These are phyloP conservation scores for Agrochola lota DNA, from an alignment of 2,888 invertebrate genomes.

Conservation along the genomic window DNA sequence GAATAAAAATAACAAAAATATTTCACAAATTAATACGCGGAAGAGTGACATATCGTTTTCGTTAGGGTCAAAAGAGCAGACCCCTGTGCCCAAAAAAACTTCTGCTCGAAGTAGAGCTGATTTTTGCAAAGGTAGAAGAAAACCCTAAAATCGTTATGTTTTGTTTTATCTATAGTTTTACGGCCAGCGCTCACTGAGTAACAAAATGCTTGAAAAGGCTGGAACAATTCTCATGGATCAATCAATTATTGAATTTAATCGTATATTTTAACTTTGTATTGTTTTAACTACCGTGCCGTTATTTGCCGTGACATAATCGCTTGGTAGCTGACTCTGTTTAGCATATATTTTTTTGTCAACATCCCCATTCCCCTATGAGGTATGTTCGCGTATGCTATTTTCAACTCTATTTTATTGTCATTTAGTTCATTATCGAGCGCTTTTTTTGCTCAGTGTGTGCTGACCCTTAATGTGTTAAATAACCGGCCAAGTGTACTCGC, in stretches of 20 bases:
- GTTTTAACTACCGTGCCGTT: not conserved
- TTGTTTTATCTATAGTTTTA: conserved; percentile 12
- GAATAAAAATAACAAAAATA: conserved; percentile 38
- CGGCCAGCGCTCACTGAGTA: not conserved
- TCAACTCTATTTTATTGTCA: not conserved
- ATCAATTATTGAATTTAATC: not conserved
- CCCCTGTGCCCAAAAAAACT: conserved; percentile 40
- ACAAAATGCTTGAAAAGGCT: not conserved
- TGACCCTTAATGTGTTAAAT: not conserved
- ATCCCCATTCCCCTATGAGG: not conserved
- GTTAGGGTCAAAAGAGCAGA: conserved; percentile 43
- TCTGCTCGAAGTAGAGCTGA: conserved; percentile 26
- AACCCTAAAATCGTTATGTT: conserved; percentile 12
- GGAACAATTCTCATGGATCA: not conserved
- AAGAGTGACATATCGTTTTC: conserved; percentile 67
- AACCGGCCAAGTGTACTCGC: not conserved
- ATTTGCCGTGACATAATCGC: not conserved
- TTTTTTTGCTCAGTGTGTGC: not conserved
- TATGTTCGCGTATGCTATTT: not conserved
- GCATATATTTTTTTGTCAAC: not conserved
- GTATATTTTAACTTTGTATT: not conserved
- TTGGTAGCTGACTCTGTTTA: not conserved
- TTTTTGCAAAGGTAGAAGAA: conserved; percentile 48
- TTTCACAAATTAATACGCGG: conserved; percentile 41
- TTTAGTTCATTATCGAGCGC: not conserved